Conservation (phyloP, 2,888 invertebrate genomes). For the Colostygia pectinataria region DNA sequence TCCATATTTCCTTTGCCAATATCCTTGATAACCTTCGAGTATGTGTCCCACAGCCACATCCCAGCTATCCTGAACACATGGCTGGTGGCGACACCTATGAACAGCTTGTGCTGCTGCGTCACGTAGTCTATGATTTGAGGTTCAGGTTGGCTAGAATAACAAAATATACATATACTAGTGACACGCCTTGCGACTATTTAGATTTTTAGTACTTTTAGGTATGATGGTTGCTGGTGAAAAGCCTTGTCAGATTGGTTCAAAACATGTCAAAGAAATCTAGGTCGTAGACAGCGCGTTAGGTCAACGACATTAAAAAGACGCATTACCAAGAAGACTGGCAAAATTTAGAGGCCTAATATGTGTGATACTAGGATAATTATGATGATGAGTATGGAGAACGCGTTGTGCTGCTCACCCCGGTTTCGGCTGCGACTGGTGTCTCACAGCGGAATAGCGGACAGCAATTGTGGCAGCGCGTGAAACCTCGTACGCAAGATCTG, state of each 20-base stretch:
- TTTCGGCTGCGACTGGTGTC: slow-evolving; percentile 93
- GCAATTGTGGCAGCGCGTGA: slow-evolving; percentile 93
- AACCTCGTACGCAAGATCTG: slow-evolving; percentile 87
- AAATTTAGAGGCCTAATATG: too few species aligned
- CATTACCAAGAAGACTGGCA: too few species aligned
- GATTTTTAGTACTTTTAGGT: too few species aligned
- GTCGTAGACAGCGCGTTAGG: too few species aligned
- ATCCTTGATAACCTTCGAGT: slow-evolving; percentile 88
- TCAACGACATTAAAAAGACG: too few species aligned
- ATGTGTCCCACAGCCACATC: slow-evolving; percentile 90
- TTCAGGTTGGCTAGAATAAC: slow-evolving; percentile 87
- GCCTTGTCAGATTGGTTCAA: too few species aligned
- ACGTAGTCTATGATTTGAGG: slow-evolving; percentile 95
- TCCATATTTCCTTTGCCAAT: slow-evolving; percentile 91
- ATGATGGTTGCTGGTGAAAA: too few species aligned
- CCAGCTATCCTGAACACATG: slow-evolving; percentile 90
- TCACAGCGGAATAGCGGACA: slow-evolving; percentile 93
- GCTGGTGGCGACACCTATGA: slow-evolving; percentile 91
- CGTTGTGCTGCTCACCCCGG: slow-evolving; percentile 89
- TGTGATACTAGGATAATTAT: too few species aligned
- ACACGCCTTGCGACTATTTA: too few species aligned
- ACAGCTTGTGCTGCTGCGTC: slow-evolving; percentile 95
- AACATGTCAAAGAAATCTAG: too few species aligned
- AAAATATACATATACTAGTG: too few species aligned
- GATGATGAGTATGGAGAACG: too few species aligned